Percentiles rank a stretch among this genome's conserved stretches.
These are phyloP conservation scores for Plestiodon gilberti DNA, from an alignment of 2,113 vertebrate species.

Conservation along the genomic window DNA sequence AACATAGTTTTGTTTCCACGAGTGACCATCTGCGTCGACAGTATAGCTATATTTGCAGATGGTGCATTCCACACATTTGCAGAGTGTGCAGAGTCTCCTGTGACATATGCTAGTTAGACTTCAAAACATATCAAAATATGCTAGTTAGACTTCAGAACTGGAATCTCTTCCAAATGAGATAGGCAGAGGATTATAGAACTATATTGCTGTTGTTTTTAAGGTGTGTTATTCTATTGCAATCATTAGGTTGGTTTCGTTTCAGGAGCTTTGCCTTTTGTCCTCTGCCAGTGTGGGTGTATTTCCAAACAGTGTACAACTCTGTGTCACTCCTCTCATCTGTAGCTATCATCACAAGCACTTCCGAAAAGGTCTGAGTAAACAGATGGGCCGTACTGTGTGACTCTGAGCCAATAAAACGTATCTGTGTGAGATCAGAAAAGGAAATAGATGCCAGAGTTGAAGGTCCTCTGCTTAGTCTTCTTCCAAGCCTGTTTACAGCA, in stretches of 20 bases:
- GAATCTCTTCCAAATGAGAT: conserved; percentile 30
- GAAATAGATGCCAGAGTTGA: not conserved
- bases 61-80: conserved; percentile 58
- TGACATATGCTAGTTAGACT: conserved; percentile 33
- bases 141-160: conserved; percentile 23
- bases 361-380: conserved; percentile 17
- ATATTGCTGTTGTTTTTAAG: not conserved
- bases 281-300: not conserved
- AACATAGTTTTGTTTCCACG: conserved; percentile 45
- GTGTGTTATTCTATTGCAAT: not conserved
- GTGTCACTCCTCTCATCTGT: not conserved
- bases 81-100: no score
- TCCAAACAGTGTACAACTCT: not conserved
- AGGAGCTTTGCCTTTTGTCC: not conserved
- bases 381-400: not conserved
- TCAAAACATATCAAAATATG: conserved; percentile 34
- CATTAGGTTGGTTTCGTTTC: not conserved
- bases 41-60: conserved; percentile 57
- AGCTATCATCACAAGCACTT: not conserved
- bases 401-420: not conserved
- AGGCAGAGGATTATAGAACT: not conserved
- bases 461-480: not conserved
- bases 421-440: conserved; percentile 4
- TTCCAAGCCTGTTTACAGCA: not conserved
- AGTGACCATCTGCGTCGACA: conserved; percentile 54